These are phyloP conservation scores for Halcyon chelicuti DNA, from an alignment of 2,797 vertebrate genomes.

Conservation along the genomic window DNA sequence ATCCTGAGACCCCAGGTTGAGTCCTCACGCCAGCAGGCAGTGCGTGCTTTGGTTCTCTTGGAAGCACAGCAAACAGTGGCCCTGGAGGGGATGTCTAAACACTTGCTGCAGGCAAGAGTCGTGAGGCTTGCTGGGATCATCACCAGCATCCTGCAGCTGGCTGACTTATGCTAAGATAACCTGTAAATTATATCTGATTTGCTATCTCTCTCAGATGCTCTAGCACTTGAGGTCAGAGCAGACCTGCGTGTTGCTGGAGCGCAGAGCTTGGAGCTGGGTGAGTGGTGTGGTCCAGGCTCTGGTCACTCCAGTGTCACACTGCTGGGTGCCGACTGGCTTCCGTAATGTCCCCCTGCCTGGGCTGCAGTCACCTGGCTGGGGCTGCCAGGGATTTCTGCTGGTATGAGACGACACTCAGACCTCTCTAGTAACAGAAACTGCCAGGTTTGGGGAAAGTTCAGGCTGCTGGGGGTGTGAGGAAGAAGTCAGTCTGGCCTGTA, in stretches of 20 bases:
- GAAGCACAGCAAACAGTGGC: accelerated
- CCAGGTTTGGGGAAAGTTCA: not conserved
- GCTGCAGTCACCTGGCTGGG: not conserved
- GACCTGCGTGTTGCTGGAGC: not conserved
- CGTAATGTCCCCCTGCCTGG: not conserved
- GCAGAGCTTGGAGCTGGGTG: not conserved
- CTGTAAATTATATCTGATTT: not conserved
- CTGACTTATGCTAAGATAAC: not conserved
- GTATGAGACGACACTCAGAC: not conserved
- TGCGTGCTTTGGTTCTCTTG: accelerated
- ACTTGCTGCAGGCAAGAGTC: not conserved
- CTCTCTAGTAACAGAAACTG: not conserved
- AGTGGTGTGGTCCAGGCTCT: not conserved
- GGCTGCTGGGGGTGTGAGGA: not conserved
- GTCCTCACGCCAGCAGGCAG: not conserved
- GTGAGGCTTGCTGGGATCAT: not conserved
- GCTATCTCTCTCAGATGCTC: not conserved
- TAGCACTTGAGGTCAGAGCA: not conserved
- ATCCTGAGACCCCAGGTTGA: not conserved
- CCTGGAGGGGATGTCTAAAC: accelerated
- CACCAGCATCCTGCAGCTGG: not conserved
- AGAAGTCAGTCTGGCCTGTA: not conserved
- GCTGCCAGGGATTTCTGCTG: not conserved
- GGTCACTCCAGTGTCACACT: accelerated
- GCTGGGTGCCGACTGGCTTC: not conserved